Evolutionary conservation across 2,888 invertebrate species (phyloP).

Genomic region (Melitaea athalia): DNA sequence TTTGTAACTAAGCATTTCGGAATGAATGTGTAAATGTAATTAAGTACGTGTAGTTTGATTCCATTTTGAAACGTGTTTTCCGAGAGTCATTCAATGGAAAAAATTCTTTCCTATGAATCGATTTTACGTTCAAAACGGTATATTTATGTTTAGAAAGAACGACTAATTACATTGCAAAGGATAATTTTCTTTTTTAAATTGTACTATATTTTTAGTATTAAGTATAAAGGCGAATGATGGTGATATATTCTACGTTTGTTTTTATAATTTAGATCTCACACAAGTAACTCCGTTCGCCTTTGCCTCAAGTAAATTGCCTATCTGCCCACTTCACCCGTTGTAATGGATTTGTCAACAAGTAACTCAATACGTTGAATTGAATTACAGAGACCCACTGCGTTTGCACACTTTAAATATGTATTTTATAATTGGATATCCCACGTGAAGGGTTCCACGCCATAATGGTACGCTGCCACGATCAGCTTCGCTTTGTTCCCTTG

Average conservation of each 20-base stretch:
- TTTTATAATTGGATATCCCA: slow-evolving; percentile 63
- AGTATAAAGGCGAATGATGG: not conserved
- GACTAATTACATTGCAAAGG: not conserved
- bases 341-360: slow-evolving; percentile 79
- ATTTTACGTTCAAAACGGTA: not conserved
- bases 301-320: slow-evolving; percentile 45
- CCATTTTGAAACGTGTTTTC: slow-evolving; percentile 27
- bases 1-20: slow-evolving; percentile 8
- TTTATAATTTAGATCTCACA: not conserved
- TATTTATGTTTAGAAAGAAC: not conserved
- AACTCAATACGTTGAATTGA: slow-evolving; percentile 69
- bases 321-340: slow-evolving; percentile 48
- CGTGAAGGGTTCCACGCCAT: slow-evolving; percentile 39
- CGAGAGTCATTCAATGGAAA: slow-evolving; percentile 26
- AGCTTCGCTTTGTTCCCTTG: slow-evolving; percentile 30
- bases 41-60: slow-evolving; percentile 13
- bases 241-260: not conserved
- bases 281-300: slow-evolving; percentile 21
- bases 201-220: not conserved
- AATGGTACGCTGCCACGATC: slow-evolving; percentile 31
- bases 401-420: slow-evolving; percentile 66
- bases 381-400: slow-evolving; percentile 65
- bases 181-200: not conserved
- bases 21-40: slow-evolving; percentile 1
- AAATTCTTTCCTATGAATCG: not conserved